Evolutionary conservation across 1,140 invertebrate species (phyloP).

Genomic region (Trichonephila clavata): DNA sequence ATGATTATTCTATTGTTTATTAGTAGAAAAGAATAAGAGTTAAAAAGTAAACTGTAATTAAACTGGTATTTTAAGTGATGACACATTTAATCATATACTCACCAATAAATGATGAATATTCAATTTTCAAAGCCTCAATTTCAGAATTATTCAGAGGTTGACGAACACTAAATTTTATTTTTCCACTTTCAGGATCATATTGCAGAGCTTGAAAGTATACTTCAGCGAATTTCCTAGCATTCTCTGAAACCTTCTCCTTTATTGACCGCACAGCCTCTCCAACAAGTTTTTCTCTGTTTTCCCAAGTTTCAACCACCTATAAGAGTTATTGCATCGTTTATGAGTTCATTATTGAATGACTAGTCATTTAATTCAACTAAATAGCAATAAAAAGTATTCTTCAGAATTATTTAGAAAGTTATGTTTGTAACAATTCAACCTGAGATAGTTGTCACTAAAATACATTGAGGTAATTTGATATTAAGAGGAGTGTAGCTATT

Average conservation of each 20-base stretch:
- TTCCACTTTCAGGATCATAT: background rate
- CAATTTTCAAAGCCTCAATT: background rate
- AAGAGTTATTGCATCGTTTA: background rate
- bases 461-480: background rate
- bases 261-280: background rate
- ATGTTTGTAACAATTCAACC: background rate
- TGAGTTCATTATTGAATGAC: background rate
- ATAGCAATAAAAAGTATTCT: background rate
- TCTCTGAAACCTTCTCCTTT: background rate
- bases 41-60: too few species aligned
- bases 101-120: background rate
- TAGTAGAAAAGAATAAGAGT: too few species aligned
- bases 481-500: background rate
- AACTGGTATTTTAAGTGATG: background rate
- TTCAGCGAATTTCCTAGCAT: background rate
- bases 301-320: background rate
- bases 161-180: background rate
- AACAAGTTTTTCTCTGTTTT: background rate
- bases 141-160: background rate
- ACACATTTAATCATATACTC: background rate
- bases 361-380: background rate
- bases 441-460: background rate
- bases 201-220: background rate
- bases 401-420: background rate
- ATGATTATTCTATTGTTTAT: too few species aligned